Conservation (phyloP, 2,888 invertebrate genomes). For the Brassicogethes aeneus region DNA sequence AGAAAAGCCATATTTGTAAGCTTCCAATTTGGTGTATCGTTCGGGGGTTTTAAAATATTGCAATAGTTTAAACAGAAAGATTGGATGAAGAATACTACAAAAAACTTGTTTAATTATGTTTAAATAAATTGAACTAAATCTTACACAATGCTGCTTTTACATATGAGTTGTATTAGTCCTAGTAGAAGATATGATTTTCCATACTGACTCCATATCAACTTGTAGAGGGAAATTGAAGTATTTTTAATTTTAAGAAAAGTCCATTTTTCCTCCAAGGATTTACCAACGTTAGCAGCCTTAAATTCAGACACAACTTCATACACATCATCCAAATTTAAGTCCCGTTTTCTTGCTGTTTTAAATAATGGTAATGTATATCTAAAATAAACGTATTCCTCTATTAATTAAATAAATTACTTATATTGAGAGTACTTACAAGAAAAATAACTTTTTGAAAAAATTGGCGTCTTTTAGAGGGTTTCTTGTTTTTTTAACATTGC, state of each 20-base stretch:
- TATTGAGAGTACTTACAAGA: not conserved
- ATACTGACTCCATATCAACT: not conserved
- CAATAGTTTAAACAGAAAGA: not conserved
- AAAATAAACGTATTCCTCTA: no score
- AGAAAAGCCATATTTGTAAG: not conserved
- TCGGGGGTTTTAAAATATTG: not conserved
- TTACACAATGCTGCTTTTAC: not conserved
- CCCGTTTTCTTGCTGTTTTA: not conserved
- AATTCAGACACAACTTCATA: slow-evolving; percentile 31
- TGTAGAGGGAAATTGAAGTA: no score
- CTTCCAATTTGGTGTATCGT: not conserved
- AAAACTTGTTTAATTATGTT: not conserved
- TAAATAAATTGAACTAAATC: no score
- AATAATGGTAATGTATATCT: not conserved
- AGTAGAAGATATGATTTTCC: not conserved
- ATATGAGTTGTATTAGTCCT: not conserved
- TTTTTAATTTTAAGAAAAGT: no score
- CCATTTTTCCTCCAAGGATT: no score
- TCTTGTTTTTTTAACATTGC: no score
- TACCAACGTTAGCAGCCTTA: slow-evolving; percentile 5
- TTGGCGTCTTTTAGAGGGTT: not conserved
- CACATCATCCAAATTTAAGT: not conserved
- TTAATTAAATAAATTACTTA: not conserved
- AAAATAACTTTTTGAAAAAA: not conserved
- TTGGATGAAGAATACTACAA: not conserved